Evolutionary conservation across 1,140 invertebrate genomes (phyloP).

Genomic region (Micrasema longulum): DNA sequence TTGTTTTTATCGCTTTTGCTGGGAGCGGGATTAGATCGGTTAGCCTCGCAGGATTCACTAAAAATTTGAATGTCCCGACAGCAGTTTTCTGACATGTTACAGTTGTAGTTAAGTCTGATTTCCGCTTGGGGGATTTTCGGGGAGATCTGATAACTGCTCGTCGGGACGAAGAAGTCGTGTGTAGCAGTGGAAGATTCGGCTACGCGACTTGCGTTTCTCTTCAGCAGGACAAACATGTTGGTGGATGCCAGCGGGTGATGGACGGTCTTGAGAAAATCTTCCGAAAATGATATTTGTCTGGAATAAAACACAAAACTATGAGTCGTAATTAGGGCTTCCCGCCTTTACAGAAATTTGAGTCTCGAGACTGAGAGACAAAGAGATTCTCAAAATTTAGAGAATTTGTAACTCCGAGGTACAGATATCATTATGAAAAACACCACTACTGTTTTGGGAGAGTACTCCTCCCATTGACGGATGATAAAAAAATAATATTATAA

Average conservation of each 20-base stretch:
- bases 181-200: background rate
- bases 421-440: too few relatives aligned
- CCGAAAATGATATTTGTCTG: slow-evolving; percentile 39
- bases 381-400: too few relatives aligned
- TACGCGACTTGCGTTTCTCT: slow-evolving; percentile 4
- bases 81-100: slow-evolving; percentile 36
- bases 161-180: slow-evolving; percentile 43
- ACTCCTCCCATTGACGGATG: too few relatives aligned
- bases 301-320: slow-evolving; percentile 30
- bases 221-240: slow-evolving; percentile 49
- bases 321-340: too few relatives aligned
- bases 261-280: slow-evolving; percentile 43
- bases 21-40: background rate
- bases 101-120: slow-evolving; percentile 41
- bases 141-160: slow-evolving; percentile 41
- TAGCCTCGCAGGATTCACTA: slow-evolving; percentile 23
- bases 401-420: too few relatives aligned
- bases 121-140: slow-evolving; percentile 36
- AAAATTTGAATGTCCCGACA: slow-evolving; percentile 47
- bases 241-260: slow-evolving; percentile 38
- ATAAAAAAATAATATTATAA: too few relatives aligned
- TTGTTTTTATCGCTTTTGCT: background rate
- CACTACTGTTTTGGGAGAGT: too few relatives aligned
- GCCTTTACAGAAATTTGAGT: too few relatives aligned
- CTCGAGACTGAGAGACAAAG: too few relatives aligned